Conservation (phyloP, 2,113 vertebrate species). For the Syrmaticus mikado region DNA sequence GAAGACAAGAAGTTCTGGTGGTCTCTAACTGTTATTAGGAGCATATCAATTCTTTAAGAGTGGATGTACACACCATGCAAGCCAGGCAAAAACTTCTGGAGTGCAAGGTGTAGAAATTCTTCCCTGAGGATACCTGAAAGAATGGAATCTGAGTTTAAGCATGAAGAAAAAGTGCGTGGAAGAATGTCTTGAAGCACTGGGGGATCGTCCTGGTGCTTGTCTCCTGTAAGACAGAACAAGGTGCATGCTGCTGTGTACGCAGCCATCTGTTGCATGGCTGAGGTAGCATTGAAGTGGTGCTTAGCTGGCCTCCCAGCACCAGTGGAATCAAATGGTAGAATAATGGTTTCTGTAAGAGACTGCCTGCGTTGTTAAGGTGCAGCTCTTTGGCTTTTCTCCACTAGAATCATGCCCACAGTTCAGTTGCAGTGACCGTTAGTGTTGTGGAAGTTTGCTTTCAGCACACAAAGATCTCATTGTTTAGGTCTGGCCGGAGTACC, state of each 20-base stretch:
- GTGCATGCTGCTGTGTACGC: background rate
- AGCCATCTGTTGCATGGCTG: background rate
- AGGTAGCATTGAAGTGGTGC: background rate
- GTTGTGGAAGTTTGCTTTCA: background rate
- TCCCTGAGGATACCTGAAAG: background rate
- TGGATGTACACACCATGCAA: background rate
- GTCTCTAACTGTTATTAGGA: background rate
- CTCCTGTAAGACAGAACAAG: background rate
- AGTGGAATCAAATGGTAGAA: background rate
- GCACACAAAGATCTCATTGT: slow-evolving; percentile 6
- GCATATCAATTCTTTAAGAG: background rate
- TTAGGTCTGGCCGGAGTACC: background rate
- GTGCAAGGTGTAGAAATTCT: background rate
- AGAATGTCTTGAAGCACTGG: background rate
- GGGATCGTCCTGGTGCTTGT: background rate
- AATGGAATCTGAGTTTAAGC: background rate
- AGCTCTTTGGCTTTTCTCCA: background rate
- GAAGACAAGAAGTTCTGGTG: background rate
- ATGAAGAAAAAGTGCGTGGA: background rate
- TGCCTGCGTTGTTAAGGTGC: rapidly evolving
- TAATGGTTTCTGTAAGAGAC: background rate
- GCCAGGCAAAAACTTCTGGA: background rate
- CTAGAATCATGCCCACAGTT: background rate
- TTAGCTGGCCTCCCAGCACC: background rate
- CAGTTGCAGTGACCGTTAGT: background rate